Evolutionary conservation across 2,888 invertebrate genomes (phyloP).

Genomic region (Argyra leucocephala): DNA sequence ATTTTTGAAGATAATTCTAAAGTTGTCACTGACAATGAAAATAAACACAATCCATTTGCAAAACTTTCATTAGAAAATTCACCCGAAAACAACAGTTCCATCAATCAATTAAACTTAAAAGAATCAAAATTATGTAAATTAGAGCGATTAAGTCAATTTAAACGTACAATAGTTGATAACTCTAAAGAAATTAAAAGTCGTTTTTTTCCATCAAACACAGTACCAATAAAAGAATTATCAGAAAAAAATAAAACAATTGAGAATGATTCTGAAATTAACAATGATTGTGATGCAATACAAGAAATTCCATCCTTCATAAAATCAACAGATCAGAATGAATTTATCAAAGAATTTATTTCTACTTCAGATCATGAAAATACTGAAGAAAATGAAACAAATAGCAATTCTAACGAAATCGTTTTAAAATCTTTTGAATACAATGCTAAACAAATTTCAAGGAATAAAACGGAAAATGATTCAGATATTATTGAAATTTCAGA

Average conservation of each 20-base stretch:
- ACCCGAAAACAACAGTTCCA: constrained; percentile 21
- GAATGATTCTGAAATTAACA: background rate
- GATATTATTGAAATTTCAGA: constrained; percentile 13
- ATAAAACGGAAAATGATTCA: background rate
- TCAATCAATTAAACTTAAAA: constrained; percentile 24
- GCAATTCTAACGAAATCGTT: background rate
- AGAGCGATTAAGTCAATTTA: constrained; percentile 46
- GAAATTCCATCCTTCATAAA: too few species aligned
- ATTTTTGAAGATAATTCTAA: background rate
- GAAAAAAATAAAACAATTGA: background rate
- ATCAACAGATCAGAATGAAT: too few species aligned
- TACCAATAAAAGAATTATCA: constrained; percentile 10
- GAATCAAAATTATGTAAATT: constrained; percentile 12
- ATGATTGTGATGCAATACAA: background rate
- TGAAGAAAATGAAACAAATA: background rate
- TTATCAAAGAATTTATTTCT: too few species aligned
- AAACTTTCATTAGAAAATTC: constrained; percentile 26
- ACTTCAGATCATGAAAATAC: background rate
- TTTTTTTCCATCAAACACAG: constrained; percentile 44
- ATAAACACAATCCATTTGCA: constrained; percentile 37
- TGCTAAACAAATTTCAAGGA: background rate
- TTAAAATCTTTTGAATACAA: background rate
- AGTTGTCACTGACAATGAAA: background rate
- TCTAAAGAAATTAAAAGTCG: constrained; percentile 50
- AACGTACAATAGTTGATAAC: constrained; percentile 41